phyloP scores from a whole-genome alignment of 2,888 invertebrate genomes.

The Cheilosia scutellata region DNA sequence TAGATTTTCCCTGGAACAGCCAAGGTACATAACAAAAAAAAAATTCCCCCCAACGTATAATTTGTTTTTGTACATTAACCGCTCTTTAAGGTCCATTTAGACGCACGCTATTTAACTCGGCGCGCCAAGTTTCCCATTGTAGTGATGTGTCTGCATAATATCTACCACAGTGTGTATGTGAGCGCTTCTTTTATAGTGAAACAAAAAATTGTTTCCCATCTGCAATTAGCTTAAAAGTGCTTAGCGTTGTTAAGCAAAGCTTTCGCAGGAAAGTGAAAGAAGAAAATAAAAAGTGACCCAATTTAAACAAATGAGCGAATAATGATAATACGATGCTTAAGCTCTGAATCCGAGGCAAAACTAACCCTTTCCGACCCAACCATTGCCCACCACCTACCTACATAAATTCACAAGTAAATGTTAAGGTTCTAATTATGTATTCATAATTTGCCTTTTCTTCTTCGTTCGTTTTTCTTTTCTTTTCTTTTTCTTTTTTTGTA shows the following conservation, averaged over 20 bases:
- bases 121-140: slow-evolving; percentile 44
- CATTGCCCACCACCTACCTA: neutral
- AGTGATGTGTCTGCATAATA: neutral
- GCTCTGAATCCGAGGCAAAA: slow-evolving; percentile 54
- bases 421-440: slow-evolving; percentile 72
- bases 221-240: slow-evolving; percentile 72
- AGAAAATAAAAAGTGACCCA: slow-evolving; percentile 63
- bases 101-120: slow-evolving; percentile 62
- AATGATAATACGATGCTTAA: slow-evolving; percentile 68
- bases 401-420: slow-evolving; percentile 53
- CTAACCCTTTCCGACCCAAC: slow-evolving; percentile 43
- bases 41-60: slow-evolving; percentile 41
- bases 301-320: slow-evolving; percentile 69
- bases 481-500: slow-evolving; percentile 8
- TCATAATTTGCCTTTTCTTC: slow-evolving; percentile 67
- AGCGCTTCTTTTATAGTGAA: slow-evolving; percentile 25
- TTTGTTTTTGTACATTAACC: slow-evolving; percentile 49
- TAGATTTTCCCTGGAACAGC: slow-evolving; percentile 15
- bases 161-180: neutral
- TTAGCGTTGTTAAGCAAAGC: slow-evolving; percentile 51
- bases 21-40: slow-evolving; percentile 42
- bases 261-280: slow-evolving; percentile 41
- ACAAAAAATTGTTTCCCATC: slow-evolving; percentile 34
- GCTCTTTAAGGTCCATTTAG: slow-evolving; percentile 60
- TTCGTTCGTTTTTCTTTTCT: neutral